These are phyloP conservation scores for Smithornis capensis DNA, from an alignment of 2,113 vertebrate species.

Conservation along the genomic window DNA sequence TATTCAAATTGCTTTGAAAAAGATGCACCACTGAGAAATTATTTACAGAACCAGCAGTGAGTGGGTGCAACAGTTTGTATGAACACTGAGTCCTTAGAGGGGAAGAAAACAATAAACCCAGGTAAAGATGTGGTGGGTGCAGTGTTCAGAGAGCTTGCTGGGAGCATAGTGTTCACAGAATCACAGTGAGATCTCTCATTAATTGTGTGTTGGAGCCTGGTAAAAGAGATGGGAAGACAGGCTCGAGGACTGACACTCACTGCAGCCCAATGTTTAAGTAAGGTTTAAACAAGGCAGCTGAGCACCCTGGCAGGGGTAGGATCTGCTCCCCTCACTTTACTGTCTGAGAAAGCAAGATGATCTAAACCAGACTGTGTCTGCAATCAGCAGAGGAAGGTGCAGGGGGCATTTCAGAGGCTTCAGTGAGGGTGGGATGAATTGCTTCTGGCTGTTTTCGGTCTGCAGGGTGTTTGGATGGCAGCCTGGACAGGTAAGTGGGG, in stretches of 20 bases:
- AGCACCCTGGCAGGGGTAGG: neutral
- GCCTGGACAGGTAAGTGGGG: neutral
- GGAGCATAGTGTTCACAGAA: neutral
- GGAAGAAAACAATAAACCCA: neutral
- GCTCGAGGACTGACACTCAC: neutral
- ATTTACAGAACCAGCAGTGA: neutral
- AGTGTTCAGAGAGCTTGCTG: neutral
- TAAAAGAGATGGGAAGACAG: neutral
- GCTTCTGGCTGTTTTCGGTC: neutral
- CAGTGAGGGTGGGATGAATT: neutral
- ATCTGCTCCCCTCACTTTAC: neutral
- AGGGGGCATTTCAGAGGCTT: neutral
- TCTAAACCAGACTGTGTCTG: neutral
- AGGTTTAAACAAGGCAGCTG: neutral
- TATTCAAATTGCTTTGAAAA: neutral
- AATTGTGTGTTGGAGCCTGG: neutral
- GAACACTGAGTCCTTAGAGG: neutral
- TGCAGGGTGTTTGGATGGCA: neutral
- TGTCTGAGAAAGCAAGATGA: neutral
- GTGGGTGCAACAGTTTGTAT: neutral
- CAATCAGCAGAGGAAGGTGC: neutral
- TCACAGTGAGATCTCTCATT: neutral
- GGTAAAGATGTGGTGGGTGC: neutral
- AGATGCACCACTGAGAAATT: neutral
- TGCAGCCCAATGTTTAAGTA: accelerated